These are phyloP conservation scores for Andinoacara biseriatus DNA, from an alignment of 2,113 vertebrate genomes.

Conservation along the genomic window DNA sequence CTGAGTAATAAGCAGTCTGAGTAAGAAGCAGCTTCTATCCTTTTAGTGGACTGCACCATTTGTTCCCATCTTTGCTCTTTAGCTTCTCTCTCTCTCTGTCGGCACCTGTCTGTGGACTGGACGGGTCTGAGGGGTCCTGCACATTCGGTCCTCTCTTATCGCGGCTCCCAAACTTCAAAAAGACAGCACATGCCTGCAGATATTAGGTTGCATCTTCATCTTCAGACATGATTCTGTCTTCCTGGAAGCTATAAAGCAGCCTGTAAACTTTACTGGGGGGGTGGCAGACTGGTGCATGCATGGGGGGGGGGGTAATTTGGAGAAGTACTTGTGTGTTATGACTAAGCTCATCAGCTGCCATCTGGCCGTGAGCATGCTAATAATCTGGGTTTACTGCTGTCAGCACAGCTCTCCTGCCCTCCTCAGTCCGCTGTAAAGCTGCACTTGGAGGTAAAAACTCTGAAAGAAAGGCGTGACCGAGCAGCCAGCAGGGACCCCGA, in stretches of 20 bases:
- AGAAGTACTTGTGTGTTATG: slow-evolving; percentile 55
- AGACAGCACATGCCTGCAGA: slow-evolving; percentile 40
- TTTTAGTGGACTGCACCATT: background rate
- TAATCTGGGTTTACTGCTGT: slow-evolving; percentile 82
- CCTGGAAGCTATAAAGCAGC: slow-evolving; percentile 36
- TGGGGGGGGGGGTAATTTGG: slow-evolving; percentile 20
- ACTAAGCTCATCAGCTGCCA: slow-evolving; percentile 82
- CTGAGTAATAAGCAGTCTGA: background rate
- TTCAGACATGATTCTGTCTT: slow-evolving; percentile 41
- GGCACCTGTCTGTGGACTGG: background rate
- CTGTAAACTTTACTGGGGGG: background rate
- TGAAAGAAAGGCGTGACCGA: slow-evolving; percentile 44
- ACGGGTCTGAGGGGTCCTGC: slow-evolving; percentile 38
- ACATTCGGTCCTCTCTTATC: slow-evolving; percentile 15
- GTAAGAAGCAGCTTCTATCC: background rate
- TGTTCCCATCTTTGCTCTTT: background rate
- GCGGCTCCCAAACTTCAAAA: slow-evolving; percentile 47
- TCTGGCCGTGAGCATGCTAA: slow-evolving; percentile 81
- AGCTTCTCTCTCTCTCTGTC: background rate
- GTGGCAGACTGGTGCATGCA: background rate
- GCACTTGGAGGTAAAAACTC: slow-evolving; percentile 9
- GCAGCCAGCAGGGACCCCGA: background rate
- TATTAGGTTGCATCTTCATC: slow-evolving; percentile 37
- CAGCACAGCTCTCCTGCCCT: slow-evolving; percentile 46
- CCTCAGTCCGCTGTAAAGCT: slow-evolving; percentile 35